A percentile compares a stretch with the other conserved stretches of the same genome.
Conservation (phyloP, 2,113 vertebrate genomes). For the Vicugna pacos region DNA sequence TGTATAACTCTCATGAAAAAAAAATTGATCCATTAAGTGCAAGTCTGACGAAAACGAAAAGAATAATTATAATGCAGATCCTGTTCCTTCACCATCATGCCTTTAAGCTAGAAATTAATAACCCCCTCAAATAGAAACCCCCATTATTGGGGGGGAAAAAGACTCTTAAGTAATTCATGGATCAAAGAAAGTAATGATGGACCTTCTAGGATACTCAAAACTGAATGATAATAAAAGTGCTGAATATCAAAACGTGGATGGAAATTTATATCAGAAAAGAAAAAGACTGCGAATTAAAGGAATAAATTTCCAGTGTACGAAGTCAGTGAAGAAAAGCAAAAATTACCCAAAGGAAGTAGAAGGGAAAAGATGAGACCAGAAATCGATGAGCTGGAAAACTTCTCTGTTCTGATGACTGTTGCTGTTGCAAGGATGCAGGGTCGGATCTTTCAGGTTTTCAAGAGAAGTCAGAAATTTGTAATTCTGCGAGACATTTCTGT, state of each 20-base stretch:
- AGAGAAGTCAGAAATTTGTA: background rate
- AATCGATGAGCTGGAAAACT: background rate
- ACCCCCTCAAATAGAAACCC: background rate
- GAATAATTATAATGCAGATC: background rate
- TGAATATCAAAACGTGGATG: slow-evolving; percentile 37
- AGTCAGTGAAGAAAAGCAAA: background rate
- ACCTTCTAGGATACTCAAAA: slow-evolving; percentile 33
- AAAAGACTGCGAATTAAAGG: background rate
- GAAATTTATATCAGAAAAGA: slow-evolving; percentile 3
- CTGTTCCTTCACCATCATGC: background rate
- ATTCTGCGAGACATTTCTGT: background rate
- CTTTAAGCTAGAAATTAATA: slow-evolving; percentile 50
- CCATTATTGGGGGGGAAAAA: background rate
- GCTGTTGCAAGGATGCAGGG: background rate
- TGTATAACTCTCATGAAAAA: background rate
- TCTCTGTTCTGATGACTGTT: background rate
- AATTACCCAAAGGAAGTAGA: background rate
- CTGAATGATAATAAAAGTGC: slow-evolving; percentile 9
- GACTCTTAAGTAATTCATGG: background rate
- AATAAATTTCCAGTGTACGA: background rate
- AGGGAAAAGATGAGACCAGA: background rate
- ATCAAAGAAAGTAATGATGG: background rate
- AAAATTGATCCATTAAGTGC: background rate
- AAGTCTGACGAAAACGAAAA: slow-evolving; percentile 46
- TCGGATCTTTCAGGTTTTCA: background rate